Conservation (phyloP, 2,888 invertebrate genomes). For the Blastobasis lacticolella region DNA sequence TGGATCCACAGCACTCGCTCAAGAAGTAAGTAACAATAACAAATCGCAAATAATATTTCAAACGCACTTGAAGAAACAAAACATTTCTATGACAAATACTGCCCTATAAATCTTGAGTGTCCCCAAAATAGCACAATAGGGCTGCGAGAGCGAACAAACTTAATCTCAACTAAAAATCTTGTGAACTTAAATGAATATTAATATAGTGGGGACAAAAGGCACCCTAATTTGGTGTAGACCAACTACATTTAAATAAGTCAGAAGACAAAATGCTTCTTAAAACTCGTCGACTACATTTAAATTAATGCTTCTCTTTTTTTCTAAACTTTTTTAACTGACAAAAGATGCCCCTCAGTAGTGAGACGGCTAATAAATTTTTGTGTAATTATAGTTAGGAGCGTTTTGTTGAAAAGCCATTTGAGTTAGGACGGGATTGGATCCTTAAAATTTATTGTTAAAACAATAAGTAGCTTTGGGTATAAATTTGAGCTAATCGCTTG, state of each 20-base stretch:
- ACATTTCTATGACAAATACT: constrained; percentile 46
- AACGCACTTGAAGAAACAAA: constrained; percentile 36
- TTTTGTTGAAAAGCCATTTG: constrained; percentile 68
- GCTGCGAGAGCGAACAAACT: constrained; percentile 17
- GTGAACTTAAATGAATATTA: constrained; percentile 42
- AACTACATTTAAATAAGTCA: constrained; percentile 35
- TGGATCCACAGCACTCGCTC: constrained; percentile 13
- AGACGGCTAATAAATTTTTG: constrained; percentile 60
- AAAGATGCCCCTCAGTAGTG: constrained; percentile 25
- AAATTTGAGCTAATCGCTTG: too few relatives aligned
- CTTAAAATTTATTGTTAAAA: constrained; percentile 1
- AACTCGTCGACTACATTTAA: constrained; percentile 43
- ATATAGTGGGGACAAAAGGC: constrained; percentile 41
- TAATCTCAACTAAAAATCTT: constrained; percentile 56
- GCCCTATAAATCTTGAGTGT: constrained; percentile 23
- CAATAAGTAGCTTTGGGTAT: neutral
- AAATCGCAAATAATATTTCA: constrained; percentile 47
- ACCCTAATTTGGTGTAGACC: constrained; percentile 35
- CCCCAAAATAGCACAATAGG: constrained; percentile 49
- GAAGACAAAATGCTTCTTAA: constrained; percentile 47
- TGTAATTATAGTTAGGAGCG: constrained; percentile 58
- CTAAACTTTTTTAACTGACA: constrained; percentile 27
- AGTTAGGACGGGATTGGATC: constrained; percentile 32
- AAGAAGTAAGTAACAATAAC: constrained; percentile 28
- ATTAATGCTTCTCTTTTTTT: constrained; percentile 43